A percentile compares a stretch with the other conserved stretches of the same genome.
These are phyloP conservation scores for Oreotrochilus melanogaster DNA, from an alignment of 2,113 vertebrate genomes.

Conservation along the genomic window DNA sequence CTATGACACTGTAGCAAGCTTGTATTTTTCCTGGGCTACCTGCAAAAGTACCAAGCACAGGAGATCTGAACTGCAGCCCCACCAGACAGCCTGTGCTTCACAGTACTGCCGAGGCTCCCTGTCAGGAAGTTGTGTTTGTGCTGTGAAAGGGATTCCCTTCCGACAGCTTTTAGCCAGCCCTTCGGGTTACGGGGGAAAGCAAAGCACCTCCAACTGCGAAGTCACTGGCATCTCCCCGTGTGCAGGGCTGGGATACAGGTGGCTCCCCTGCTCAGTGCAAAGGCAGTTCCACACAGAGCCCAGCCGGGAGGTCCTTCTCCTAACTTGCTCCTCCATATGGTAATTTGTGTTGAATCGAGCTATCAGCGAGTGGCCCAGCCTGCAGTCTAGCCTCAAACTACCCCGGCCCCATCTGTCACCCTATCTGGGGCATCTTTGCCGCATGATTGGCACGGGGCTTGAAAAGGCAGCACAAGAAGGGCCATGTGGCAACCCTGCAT, in stretches of 20 bases:
- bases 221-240: accelerated
- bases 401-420: slow-evolving; percentile 79
- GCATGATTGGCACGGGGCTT: slow-evolving; percentile 63
- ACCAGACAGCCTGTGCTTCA: too few relatives aligned
- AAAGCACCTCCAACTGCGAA: neutral
- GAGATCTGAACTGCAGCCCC: neutral
- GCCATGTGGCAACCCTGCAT: slow-evolving; percentile 67
- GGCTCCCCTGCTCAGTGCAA: neutral
- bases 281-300: neutral
- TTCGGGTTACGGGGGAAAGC: neutral
- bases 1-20: accelerated
- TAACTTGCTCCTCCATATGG: neutral
- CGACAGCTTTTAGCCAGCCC: neutral
- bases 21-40: neutral
- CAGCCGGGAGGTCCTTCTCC: neutral
- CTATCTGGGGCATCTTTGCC: slow-evolving; percentile 65
- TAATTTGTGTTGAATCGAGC: neutral
- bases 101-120: accelerated
- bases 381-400: slow-evolving; percentile 51
- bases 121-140: neutral
- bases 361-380: slow-evolving; percentile 4
- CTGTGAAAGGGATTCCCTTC: neutral
- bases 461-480: slow-evolving; percentile 70
- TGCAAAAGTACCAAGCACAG: neutral
- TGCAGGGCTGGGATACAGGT: neutral